phyloP scores from a whole-genome alignment of 2,888 invertebrate species.

The Tupiocoris notatus region DNA sequence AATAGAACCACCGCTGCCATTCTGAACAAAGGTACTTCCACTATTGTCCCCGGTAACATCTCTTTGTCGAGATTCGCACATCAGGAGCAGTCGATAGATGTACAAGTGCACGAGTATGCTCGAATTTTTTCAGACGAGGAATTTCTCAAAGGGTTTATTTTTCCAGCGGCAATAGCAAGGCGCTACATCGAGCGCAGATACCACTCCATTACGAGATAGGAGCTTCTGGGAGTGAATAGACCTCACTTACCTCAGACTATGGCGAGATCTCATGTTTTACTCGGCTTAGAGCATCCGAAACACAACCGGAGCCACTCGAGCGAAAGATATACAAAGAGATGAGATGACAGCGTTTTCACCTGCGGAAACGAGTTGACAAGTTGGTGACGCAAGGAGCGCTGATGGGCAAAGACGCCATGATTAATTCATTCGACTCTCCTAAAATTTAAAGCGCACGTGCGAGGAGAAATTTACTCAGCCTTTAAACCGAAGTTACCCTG shows the following conservation, averaged over 20 bases:
- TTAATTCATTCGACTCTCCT: too few relatives aligned
- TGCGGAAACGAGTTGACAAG: too few relatives aligned
- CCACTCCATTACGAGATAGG: neutral
- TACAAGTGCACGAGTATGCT: too few relatives aligned
- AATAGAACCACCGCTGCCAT: neutral
- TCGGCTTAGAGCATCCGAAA: neutral
- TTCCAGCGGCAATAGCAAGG: neutral
- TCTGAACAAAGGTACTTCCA: neutral
- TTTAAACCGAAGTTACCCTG: too few relatives aligned
- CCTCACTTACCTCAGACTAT: neutral
- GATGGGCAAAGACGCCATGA: too few relatives aligned
- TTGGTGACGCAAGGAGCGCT: too few relatives aligned
- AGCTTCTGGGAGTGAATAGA: neutral
- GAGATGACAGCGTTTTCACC: too few relatives aligned
- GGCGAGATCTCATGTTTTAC: neutral
- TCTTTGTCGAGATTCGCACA: neutral
- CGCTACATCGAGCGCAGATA: neutral
- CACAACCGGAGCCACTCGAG: neutral
- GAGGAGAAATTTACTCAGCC: too few relatives aligned
- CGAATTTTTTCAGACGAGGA: neutral
- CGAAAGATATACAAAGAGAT: too few relatives aligned
- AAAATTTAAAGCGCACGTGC: too few relatives aligned
- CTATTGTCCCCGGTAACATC: neutral
- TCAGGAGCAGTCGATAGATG: too few relatives aligned
- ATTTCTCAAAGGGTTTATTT: neutral